phyloP scores from a whole-genome alignment of 2,113 vertebrate genomes.

The Oncorhynchus kisutch region DNA sequence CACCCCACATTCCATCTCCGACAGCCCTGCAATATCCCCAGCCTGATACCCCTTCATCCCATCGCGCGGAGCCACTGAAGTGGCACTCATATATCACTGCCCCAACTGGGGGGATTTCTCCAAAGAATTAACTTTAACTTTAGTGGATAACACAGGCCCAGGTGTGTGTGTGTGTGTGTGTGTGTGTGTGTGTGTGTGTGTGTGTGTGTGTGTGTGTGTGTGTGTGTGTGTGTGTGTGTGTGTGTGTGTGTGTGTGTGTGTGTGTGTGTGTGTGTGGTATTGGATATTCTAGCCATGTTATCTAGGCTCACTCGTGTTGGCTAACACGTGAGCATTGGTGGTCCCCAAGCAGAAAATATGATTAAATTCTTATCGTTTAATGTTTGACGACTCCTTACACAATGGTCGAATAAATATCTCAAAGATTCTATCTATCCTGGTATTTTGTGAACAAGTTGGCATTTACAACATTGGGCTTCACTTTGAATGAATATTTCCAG shows the following conservation, averaged over 20 bases:
- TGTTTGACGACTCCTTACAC: neutral
- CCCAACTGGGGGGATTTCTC: slow-evolving; percentile 17
- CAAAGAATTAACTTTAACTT: neutral
- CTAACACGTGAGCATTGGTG: neutral
- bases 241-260: neutral
- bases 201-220: slow-evolving; percentile 6
- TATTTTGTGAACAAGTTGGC: neutral
- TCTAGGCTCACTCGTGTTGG: neutral
- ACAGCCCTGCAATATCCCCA: slow-evolving; percentile 6
- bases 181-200: neutral
- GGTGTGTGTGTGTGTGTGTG: neutral
- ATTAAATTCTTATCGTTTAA: neutral
- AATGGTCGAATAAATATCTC: neutral
- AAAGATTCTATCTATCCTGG: neutral
- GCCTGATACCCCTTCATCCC: slow-evolving; percentile 12
- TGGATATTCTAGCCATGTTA: neutral
- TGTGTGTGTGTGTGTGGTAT: neutral
- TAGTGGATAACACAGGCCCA: too few relatives aligned
- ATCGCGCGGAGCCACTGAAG: neutral
- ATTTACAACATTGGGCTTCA: neutral
- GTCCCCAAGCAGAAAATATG: neutral
- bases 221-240: slow-evolving; percentile 1
- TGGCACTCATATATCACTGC: slow-evolving; percentile 22
- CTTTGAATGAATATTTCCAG: neutral
- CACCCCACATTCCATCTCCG: slow-evolving; percentile 19